Base-by-base conservation (phyloP, 64 coral and sea anemone genomes). In the Actinia equina region DNA sequence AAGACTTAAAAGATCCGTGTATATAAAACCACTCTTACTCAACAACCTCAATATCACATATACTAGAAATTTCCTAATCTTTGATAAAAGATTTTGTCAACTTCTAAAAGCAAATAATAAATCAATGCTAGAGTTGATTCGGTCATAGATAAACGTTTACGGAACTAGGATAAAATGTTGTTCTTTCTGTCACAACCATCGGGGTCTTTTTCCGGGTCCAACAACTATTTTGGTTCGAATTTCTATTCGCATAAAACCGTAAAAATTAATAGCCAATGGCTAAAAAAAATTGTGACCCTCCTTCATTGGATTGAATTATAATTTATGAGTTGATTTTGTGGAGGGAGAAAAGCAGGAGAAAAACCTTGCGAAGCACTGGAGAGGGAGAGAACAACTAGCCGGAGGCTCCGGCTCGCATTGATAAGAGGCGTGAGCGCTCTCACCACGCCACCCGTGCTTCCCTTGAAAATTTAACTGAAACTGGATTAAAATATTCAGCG, bases 61-160 rank as follows among this genome's bases (percentile, higher is more conserved):
- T 81, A 81, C 78, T 30, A 74, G 69, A 74, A 74, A 74, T 74
- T 74, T 74, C 30, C 69, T 74, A 74, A 74, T 74, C 69, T 74
- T 10, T 74, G n/a, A 74, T 30, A 41, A 41, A 74, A 74, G 69
- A 74, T 74, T 74, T 74, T 74, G 69, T 41, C 69, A 74, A 30
- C 69, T 74, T 3, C 69, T 74, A 74, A 74, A 74, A 74, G 69
- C 69, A 74, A 74, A 74, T 74, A 74, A 74, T 74, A 74, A 74
- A 41, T 74, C 69, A 74, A 27, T 15, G 14, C 69, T 74, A 30
- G 25, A 74, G 26, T 74, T 74, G 69, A 74, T 74, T 74, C 12
- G 25, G 69, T 74, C 23, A 74, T 2, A 74, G 69, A 74, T 74
- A 74, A 74, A 74, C 69, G 10, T 74, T 41, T 74, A 74, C 69